Base-by-base conservation (phyloP, 2,888 invertebrate species). In the Chelonus formosanus region DNA sequence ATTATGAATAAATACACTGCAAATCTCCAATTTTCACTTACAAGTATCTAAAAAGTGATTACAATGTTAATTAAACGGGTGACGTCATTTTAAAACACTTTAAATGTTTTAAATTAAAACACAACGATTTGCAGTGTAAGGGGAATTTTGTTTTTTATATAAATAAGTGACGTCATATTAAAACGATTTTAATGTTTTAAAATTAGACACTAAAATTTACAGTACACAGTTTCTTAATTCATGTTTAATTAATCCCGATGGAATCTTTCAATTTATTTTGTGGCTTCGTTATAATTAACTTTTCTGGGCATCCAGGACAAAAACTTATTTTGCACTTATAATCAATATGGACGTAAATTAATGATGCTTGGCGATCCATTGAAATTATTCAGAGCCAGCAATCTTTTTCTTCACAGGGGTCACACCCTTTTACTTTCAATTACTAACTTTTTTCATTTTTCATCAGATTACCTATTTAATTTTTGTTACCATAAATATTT, bases 401-500 rank as follows among this genome's bases (percentile, higher is more conserved):
- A 75, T 73, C 74, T 73, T 63, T 73, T 71, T 74, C 74, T 72
- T 75, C 75, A 71, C 69, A 74, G 75, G 77, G 75, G 75, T 77
- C 75, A 73, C 52, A 36, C 36, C 54, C 36, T 36, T 10, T 47
- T 32, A 58, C 45, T 58, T 58, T 58, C 45, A 44, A 58, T 45
- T 58, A 44, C 10, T 35, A 47, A 58, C 58, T 58, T 58, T 40
- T 40, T 6, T 32, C 47, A 58, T 58, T 58, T 45, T 58, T 58
- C 45, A 57, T 20, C 8, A 31, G 47, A 45, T 10, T n/a, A 45
- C 6, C 40, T 6, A 40, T 40, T 40, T 40, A 40, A 5, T 40
- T 40, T 5, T 40, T 40, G 4, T 6, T 40, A 20, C 43, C 31
- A 31, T 56, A 43, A 44, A 32, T 52, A 52, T 32, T 20, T 20